Evolutionary conservation across 2,113 vertebrate species (phyloP), one percentile per base, ranked within the genome.

Genomic region (Empidonax traillii): DNA sequence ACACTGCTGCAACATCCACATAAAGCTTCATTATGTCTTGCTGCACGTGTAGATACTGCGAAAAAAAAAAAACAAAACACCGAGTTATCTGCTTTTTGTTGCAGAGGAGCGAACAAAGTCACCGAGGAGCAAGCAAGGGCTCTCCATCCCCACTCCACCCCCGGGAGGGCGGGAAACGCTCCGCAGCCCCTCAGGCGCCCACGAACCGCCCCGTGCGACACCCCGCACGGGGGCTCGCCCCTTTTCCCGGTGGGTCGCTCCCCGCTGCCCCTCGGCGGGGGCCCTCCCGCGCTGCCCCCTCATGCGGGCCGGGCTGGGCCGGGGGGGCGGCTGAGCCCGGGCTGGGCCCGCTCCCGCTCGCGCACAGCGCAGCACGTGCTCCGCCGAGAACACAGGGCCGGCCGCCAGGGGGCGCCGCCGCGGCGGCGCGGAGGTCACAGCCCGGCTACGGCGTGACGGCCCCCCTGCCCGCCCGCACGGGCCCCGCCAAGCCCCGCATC

Each of bases 181-280:
- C 71, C 33, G 30, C 3, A 20, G 9, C 73, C 72, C n/a, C 27
- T 27, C 41, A 8, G 37, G 55, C 66, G 8, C 37, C 61, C 5
- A 56, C 8, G 56, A 82, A 19, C 20, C 20, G 8, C 47, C 33
- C 44, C 31, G 44, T 8, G 8, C 20, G 19, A 21, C 56, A 41
- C 19, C 16, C 24, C 5, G 30, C 63, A 37, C 22, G 39, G 33
- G 47, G 47, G n/a, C 43, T 66, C 14, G 4, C 25, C 0, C 6
- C 2, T 19, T 4, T 8, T 13, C 6, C 17, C 58, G 20, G 2
- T 3, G 1, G 25, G 25, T 0, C 16, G 2, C 4, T 1, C 0
- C 12, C 30, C 2, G 1, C 2, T 0, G 6, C 7, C 49, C 14
- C 5, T 0, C 5, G 12, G 12, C 18, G 4, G 47, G 43, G 11